Base-by-base conservation (phyloP, 2,888 invertebrate genomes). In the Tryphoninae sp. region DNA sequence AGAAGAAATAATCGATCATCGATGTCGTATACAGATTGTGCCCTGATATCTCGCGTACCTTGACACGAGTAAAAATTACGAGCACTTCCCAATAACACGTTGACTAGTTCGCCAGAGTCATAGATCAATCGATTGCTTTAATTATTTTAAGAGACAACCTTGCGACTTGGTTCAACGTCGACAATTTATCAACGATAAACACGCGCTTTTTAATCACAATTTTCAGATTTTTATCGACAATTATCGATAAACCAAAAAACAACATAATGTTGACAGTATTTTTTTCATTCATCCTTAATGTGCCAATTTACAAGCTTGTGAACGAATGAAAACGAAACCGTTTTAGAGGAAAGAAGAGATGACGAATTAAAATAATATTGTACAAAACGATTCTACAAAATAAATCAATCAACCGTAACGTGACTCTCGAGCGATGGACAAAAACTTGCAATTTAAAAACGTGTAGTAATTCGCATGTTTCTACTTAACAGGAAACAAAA, bases 81-180 rank as follows among this genome's bases (percentile, higher is more conserved):
- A 53, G 33, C 13, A 74, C 11, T 53, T 22, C 62, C n/a, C 19
- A 11, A 9, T 51, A 16, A 73, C 49, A 49, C 19, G 33, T 73
- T 49, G 59, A 6, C 26, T 26, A 26, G 49, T 19, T 51, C 40
- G 61, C 23, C 13, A 45, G 26, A 2, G 53, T 26, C 11, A 42
- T 0, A 7, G 22, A 75, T 67, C n/a, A 51, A 64, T 81, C 40
- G 51, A 69, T 73, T 65, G 69, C 64, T 72, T 72, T 79, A 75
- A 82, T 78, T 78, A 71, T 42, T 79, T 62, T 76, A 75, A 76
- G 55, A 79, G 33, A 45, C 11, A 45, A 45, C 3, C 9, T 45
- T 13, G 13, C 11, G 45, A 13, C 45, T 9, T 45, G 13, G 45
- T 45, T 45, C 13, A 13, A 45, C 45, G 45, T 45, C 11, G 11